Evolutionary conservation across 92 coral and sea anemone species (phyloP).

Genomic region (Palythoa caribaeorum): DNA sequence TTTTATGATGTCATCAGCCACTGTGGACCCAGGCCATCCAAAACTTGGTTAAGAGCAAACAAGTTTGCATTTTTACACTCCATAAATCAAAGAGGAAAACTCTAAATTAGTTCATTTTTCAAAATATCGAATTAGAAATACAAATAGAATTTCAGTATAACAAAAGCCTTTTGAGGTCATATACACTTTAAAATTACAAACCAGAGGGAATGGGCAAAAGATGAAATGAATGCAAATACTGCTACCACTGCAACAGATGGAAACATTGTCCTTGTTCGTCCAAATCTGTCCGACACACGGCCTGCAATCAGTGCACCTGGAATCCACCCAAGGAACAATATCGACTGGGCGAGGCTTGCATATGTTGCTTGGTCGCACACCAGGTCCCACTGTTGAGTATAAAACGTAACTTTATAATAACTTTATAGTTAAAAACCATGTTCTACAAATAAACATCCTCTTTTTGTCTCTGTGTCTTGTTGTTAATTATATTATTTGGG

Average conservation of each 20-base stretch:
- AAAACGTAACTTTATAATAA: not conserved
- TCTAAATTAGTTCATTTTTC: too few species aligned
- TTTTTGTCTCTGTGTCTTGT: not conserved
- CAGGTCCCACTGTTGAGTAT: conserved; percentile 82
- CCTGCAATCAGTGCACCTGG: conserved; percentile 89
- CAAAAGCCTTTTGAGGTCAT: too few species aligned
- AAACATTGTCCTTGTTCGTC: conserved; percentile 81
- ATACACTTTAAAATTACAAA: conserved; percentile 14
- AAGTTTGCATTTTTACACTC: too few species aligned
- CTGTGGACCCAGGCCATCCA: too few species aligned
- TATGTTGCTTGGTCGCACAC: conserved; percentile 85
- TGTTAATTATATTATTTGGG: not conserved
- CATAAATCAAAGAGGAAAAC: too few species aligned
- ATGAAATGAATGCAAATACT: conserved; percentile 75
- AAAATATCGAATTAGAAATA: too few species aligned
- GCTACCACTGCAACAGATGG: conserved; percentile 83
- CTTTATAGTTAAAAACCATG: not conserved
- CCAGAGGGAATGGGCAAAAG: conserved; percentile 86
- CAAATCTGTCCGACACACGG: conserved; percentile 89
- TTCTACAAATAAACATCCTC: not conserved
- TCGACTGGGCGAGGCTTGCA: conserved; percentile 92
- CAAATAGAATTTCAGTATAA: too few species aligned
- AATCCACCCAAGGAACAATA: conserved; percentile 89
- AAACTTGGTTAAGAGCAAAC: too few species aligned
- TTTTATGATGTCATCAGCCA: too few species aligned